These are phyloP conservation scores for Chironomus striatipennis DNA, from an alignment of 1,140 invertebrate genomes.

Conservation along the genomic window DNA sequence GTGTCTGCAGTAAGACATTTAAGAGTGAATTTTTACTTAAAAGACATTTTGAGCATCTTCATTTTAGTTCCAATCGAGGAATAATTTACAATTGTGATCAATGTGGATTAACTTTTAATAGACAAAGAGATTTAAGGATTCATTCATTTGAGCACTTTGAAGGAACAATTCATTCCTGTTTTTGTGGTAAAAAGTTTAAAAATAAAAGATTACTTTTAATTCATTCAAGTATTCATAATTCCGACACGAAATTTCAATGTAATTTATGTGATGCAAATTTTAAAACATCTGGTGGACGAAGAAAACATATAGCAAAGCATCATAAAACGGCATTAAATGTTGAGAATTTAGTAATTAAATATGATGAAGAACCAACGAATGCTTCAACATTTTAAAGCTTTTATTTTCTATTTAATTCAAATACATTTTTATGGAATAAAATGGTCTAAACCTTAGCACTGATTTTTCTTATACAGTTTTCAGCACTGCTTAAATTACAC, in stretches of 20 bases:
- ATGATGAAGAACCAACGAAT: background rate
- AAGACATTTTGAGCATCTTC: background rate
- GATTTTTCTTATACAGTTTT: slow-evolving; percentile 19
- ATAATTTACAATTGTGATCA: background rate
- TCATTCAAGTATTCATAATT: background rate
- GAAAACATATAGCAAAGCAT: background rate
- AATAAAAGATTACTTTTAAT: background rate
- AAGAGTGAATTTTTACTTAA: background rate
- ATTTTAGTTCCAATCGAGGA: background rate
- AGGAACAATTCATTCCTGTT: background rate
- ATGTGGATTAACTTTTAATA: background rate
- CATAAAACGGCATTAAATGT: background rate
- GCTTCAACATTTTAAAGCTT: background rate
- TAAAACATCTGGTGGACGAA: background rate
- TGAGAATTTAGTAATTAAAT: background rate
- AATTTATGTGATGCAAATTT: background rate
- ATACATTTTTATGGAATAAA: background rate
- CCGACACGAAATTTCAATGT: background rate
- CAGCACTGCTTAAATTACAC: slow-evolving; percentile 21
- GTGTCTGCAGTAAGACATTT: background rate
- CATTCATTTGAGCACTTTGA: background rate
- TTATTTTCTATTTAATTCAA: background rate
- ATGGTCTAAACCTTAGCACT: background rate
- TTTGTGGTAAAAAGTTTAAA: background rate
- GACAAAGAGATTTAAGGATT: background rate